Conservation (phyloP, 1,140 invertebrate species). For the Diprion similis region DNA sequence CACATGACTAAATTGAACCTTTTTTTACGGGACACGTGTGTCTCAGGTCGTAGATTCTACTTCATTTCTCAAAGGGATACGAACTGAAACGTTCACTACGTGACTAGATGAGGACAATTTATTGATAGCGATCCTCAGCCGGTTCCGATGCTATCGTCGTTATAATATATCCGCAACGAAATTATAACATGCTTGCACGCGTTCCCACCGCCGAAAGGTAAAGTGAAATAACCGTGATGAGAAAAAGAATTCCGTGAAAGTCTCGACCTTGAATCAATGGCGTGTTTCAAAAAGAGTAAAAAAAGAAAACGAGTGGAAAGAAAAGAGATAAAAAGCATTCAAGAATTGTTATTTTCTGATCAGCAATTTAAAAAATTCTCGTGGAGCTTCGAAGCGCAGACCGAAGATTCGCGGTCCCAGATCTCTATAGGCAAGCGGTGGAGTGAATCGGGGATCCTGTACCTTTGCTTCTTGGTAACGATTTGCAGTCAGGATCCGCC, state of each 20-base stretch:
- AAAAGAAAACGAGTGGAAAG: constrained; percentile 12
- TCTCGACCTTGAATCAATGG: neutral
- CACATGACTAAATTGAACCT: too few relatives aligned
- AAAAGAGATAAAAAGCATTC: neutral
- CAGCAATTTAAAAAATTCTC: neutral
- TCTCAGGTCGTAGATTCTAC: too few relatives aligned
- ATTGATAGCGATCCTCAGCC: too few relatives aligned
- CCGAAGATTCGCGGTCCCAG: neutral
- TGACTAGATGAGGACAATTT: too few relatives aligned
- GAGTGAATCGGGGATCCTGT: constrained; percentile 10
- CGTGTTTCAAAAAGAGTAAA: neutral
- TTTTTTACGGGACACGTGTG: too few relatives aligned
- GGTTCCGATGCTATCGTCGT: too few relatives aligned
- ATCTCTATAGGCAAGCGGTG: neutral
- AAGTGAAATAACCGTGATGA: neutral
- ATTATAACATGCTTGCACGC: too few relatives aligned
- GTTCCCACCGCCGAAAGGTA: too few relatives aligned
- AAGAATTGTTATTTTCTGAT: neutral
- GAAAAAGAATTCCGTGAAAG: neutral
- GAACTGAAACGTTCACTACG: too few relatives aligned
- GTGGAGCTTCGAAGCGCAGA: neutral
- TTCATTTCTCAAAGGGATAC: too few relatives aligned
- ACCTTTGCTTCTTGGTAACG: constrained; percentile 39
- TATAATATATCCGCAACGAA: too few relatives aligned
- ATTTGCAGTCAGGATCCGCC: constrained; percentile 34